Base-by-base conservation (phyloP, 1,140 invertebrate species). In the Listronotus oregonensis region DNA sequence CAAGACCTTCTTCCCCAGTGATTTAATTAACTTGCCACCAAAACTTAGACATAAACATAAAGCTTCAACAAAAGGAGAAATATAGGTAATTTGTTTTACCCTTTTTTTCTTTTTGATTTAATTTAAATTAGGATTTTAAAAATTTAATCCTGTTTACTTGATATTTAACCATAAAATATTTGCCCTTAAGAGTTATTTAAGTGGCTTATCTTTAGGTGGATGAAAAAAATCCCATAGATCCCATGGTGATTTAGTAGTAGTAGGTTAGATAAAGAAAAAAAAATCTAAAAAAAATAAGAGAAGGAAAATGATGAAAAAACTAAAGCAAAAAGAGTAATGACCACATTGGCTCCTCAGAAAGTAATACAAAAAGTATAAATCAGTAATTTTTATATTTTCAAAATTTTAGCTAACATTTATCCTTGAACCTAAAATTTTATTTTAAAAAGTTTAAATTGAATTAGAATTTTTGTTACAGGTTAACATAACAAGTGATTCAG, bases 11-110 rank as follows among this genome's bases (percentile, higher is more conserved):
- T 42, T 27, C 42, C 0, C 34, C 50, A 39, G 32, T 31, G 2
- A n/a, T 12, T 11, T 31, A 3, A 51, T 60, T 3, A 60, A 55
- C 44, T 49, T 75, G 14, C 74, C 74, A n/a, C 49, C 71, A 6
- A 75, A 75, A 69, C 46, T 75, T 4, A 27, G 74, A 34, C 55
- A 74, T 15, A 75, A 75, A 58, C 68, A 70, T 18, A 67, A 67
- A 43, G 60, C 32, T 18, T 37, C 64, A 68, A 40, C 65, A 66
- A 9, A 71, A 63, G 54, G 67, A 73, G 27, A 70, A 67, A 43
- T 18, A 37, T 6, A 34, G 55, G 46, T 50, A 40, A 61, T 27
- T 1, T 27, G 21, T 27, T 27, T 27, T 1, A 3, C 21, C 5
- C 21, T 27, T 27, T 1, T n/a, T n/a, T n/a, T n/a, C n/a, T n/a